Evolutionary conservation across 1,140 invertebrate genomes (phyloP), one percentile per base, ranked within the genome.

Genomic region (Heliconius nattereri): DNA sequence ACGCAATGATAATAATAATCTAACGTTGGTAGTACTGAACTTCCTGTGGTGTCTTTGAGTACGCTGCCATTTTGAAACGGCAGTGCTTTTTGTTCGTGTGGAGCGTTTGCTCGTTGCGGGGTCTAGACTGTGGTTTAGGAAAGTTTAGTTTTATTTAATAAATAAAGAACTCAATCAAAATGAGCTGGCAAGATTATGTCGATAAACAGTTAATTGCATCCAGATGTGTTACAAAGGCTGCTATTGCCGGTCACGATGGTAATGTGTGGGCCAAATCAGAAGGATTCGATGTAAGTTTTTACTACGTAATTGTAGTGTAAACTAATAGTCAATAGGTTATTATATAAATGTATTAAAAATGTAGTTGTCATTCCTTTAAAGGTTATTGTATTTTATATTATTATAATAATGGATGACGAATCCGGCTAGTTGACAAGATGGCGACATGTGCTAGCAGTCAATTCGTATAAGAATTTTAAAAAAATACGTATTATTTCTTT

Each of bases 181-280:
- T 98, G 98, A 98, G 98, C 97, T 99, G 98, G 98, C 98, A 99
- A 97, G 98, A 98, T 97, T 99, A 99, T 96, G 98, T 99, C 94
- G 98, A 98, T 96, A 98, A 98, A 96, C 98, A 99, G 96, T 97
- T 99, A 95, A 96, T 98, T 95, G 98, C 98, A 90, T 98, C 98
- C 90, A 97, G 96, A 95, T 98, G 97, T 97, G 97, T 98, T 86
- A 97, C 97, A 94, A 98, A 98, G 96, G 98, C 98, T 86, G 98
- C 97, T 85, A 99, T 99, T 94, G 98, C 97, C 91, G 98, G 98
- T 94, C 97, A 98, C 95, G 98, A 99, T 95, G 98, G 98, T 94
- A 98, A 98, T 95, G 96, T 98, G 90, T 99, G 98, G 98, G 98
- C 98, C 81, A 98, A 98, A 96, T 98, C 97, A 60, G 98, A 98